Percentiles rank a stretch among this genome's conserved stretches.
phyloP scores from a whole-genome alignment of 2,797 vertebrate genomes.

The Rachycentron canadum region DNA sequence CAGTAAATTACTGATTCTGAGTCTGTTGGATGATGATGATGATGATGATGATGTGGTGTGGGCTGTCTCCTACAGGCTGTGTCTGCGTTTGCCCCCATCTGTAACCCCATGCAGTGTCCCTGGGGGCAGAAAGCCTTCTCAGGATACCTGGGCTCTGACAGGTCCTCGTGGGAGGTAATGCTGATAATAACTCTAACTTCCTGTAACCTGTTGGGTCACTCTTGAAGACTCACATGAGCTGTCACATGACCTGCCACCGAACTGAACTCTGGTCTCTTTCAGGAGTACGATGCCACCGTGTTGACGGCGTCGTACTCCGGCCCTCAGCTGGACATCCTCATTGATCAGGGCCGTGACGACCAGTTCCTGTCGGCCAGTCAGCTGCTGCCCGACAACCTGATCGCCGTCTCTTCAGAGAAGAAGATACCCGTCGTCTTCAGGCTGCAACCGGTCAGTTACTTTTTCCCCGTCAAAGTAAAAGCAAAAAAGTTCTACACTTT shows the following conservation, averaged over 20 bases:
- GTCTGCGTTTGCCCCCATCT: conserved; percentile 96
- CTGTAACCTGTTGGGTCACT: too few relatives aligned
- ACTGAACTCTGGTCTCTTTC: conserved; percentile 9
- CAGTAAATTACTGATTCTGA: too few relatives aligned
- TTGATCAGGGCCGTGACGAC: conserved; percentile 96
- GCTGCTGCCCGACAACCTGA: conserved; percentile 95
- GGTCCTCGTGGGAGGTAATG: conserved; percentile 94
- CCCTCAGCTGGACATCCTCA: conserved; percentile 91
- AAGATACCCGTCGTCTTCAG: conserved; percentile 95
- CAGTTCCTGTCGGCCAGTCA: conserved; percentile 94
- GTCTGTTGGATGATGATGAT: neutral
- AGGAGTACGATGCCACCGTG: conserved; percentile 93
- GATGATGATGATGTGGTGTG: neutral
- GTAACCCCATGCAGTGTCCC: conserved; percentile 94
- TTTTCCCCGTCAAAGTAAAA: neutral
- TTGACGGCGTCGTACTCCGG: conserved; percentile 89
- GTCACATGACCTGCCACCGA: too few relatives aligned
- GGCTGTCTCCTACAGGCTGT: conserved; percentile 85
- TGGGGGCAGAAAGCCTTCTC: conserved; percentile 97
- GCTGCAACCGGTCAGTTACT: conserved; percentile 91
- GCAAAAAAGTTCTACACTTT: neutral
- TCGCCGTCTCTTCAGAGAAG: conserved; percentile 91
- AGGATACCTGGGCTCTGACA: conserved; percentile 93
- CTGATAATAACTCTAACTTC: too few relatives aligned
- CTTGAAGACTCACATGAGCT: too few relatives aligned